Evolutionary conservation across 2,888 invertebrate species (phyloP), one percentile per base, ranked within the genome.

Genomic region (Gortyna flavago): DNA sequence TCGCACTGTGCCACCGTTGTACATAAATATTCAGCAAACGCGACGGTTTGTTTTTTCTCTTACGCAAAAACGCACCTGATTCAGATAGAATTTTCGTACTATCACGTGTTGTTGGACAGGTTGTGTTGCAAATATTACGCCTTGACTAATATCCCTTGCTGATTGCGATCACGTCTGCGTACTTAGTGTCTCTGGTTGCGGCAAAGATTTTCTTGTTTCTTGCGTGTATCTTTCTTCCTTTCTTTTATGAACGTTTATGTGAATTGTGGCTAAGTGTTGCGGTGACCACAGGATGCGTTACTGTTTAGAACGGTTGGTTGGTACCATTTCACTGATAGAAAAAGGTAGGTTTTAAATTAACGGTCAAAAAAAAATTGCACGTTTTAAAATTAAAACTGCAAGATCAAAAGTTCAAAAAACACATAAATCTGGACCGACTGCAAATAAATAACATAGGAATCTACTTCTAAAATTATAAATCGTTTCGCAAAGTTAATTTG

Each of bases 161-260:
- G 85, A 83, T 83, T 83, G 80, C 69, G 57, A 38, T 59, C 83
- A 83, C 85, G 83, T 83, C 70, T 84, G 38, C 2, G 57, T 75
- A 84, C 72, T 83, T 67, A 80, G 69, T 18, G 62, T 70, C 51
- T 80, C 65, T 75, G 44, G 72, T 80, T 76, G 83, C 65, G 72
- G 83, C 51, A 8, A 62, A 70, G 48, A 54, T 18, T 71, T 79
- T 80, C 70, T 67, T 54, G 51, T n/a, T 35, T 65, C 32, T 72
- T 72, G 32, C 51, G 38, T 69, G 25, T 61, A 71, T 66, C 16
- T 59, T n/a, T 72, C 8, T 59, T 71, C 54, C 13, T 75, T 67
- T 66, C 29, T 78, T 81, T 79, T 65, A 32, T 66, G 54, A 57
- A 41, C 72, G 62, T 71, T 82, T 82, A 71, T 4, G 69, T 54